phyloP scores from a whole-genome alignment of 2,888 invertebrate species.

The Abrostola triplasia region DNA sequence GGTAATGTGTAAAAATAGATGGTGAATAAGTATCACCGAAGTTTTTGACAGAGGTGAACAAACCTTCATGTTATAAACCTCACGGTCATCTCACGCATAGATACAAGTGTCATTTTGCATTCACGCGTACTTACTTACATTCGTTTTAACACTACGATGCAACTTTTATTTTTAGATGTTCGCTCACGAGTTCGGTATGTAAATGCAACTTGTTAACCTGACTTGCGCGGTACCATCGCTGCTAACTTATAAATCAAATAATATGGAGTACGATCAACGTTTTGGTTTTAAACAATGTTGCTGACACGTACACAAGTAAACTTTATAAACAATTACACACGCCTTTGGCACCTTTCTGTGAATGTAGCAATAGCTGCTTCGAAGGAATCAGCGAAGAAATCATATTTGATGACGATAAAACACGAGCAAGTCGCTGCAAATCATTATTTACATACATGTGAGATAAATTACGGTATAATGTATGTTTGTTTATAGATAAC shows the following conservation, averaged over 20 bases:
- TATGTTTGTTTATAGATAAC: constrained; percentile 24
- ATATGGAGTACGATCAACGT: constrained; percentile 29
- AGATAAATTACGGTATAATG: constrained; percentile 19
- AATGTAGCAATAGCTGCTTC: too few relatives aligned
- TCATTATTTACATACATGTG: constrained; percentile 26
- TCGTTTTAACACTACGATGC: constrained; percentile 66
- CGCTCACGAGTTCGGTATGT: constrained; percentile 75
- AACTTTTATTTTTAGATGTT: constrained; percentile 81
- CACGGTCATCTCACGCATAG: constrained; percentile 32
- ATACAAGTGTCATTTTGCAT: constrained; percentile 48
- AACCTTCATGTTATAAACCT: constrained; percentile 6
- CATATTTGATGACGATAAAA: constrained; percentile 12
- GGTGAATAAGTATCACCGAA: too few relatives aligned
- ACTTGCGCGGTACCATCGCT: constrained; percentile 46
- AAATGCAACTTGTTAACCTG: constrained; percentile 76
- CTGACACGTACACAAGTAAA: background rate
- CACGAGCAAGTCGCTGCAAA: constrained; percentile 13
- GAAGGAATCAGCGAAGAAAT: constrained; percentile 1
- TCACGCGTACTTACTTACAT: constrained; percentile 44
- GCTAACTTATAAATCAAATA: constrained; percentile 57
- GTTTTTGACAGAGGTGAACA: background rate
- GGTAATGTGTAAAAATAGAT: too few relatives aligned
- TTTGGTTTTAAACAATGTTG: constrained; percentile 2
- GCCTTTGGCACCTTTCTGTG: too few relatives aligned
- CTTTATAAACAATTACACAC: too few relatives aligned